A percentile compares a stretch with the other conserved stretches of the same genome.
Evolutionary conservation across 2,888 invertebrate genomes (phyloP).

Genomic region (Trichacis sp.): DNA sequence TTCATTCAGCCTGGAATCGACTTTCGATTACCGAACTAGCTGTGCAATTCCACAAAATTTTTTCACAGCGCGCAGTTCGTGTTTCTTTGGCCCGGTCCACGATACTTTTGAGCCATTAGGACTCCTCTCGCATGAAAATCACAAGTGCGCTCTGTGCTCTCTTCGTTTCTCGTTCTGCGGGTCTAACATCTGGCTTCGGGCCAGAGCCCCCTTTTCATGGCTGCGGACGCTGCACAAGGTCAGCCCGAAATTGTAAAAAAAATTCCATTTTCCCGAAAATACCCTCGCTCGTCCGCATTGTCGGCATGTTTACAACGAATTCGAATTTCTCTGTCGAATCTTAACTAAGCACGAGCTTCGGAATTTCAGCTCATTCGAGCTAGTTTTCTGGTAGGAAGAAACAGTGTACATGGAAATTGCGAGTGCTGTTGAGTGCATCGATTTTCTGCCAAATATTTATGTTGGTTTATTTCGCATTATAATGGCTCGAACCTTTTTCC

Average conservation of each 20-base stretch:
- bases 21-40: too few relatives aligned
- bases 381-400: too few relatives aligned
- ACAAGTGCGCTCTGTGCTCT: conserved; percentile 6
- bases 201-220: conserved; percentile 29
- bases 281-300: neutral
- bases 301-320: neutral
- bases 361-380: neutral
- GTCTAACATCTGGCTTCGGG: conserved; percentile 32
- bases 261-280: neutral
- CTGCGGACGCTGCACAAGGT: conserved; percentile 34
- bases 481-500: too few relatives aligned
- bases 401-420: too few relatives aligned
- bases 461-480: too few relatives aligned
- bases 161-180: conserved; percentile 24
- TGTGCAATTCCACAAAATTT: too few relatives aligned
- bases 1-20: too few relatives aligned
- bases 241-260: conserved; percentile 21
- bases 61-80: too few relatives aligned
- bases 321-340: neutral
- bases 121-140: conserved; percentile 1
- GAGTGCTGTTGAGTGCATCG: too few relatives aligned
- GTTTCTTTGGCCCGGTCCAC: too few relatives aligned
- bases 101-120: conserved; percentile 2
- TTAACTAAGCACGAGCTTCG: neutral
- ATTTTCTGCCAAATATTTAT: too few relatives aligned